Percentiles rank a stretch among this genome's conserved stretches.
phyloP scores from a whole-genome alignment of 2,888 invertebrate species.

The Ornithoptera alexandrae region DNA sequence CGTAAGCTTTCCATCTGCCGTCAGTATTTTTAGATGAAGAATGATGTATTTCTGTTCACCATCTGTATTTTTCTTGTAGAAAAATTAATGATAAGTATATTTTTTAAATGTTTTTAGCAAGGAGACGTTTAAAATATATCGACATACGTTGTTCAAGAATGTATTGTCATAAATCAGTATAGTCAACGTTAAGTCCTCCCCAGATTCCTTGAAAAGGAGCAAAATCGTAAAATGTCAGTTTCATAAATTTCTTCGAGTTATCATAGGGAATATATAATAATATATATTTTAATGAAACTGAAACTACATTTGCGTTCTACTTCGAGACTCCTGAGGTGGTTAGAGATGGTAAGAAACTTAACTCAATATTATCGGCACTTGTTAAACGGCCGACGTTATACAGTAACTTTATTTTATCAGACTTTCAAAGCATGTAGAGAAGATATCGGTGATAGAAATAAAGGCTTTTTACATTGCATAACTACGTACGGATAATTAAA shows the following conservation, averaged over 20 bases:
- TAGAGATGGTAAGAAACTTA: conserved; percentile 1
- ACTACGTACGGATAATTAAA: too few relatives aligned
- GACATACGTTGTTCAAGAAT: not conserved
- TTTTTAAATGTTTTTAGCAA: not conserved
- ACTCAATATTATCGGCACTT: conserved; percentile 1
- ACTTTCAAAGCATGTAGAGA: too few relatives aligned
- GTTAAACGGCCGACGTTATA: too few relatives aligned
- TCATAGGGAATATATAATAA: too few relatives aligned
- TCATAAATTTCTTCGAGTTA: too few relatives aligned
- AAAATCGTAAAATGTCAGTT: too few relatives aligned
- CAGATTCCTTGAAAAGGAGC: too few relatives aligned
- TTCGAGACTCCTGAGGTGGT: not conserved
- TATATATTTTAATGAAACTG: not conserved
- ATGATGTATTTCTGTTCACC: not conserved
- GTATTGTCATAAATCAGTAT: not conserved
- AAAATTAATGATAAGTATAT: not conserved
- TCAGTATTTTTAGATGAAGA: not conserved
- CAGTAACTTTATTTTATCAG: too few relatives aligned
- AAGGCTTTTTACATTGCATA: too few relatives aligned
- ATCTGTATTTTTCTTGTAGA: not conserved
- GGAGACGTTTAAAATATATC: not conserved
- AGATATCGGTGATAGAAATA: too few relatives aligned
- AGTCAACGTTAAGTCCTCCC: too few relatives aligned
- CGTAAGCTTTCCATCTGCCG: not conserved
- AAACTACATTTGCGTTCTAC: not conserved